phyloP scores from a whole-genome alignment of 2,888 invertebrate species.

The Lacanobia oleracea region DNA sequence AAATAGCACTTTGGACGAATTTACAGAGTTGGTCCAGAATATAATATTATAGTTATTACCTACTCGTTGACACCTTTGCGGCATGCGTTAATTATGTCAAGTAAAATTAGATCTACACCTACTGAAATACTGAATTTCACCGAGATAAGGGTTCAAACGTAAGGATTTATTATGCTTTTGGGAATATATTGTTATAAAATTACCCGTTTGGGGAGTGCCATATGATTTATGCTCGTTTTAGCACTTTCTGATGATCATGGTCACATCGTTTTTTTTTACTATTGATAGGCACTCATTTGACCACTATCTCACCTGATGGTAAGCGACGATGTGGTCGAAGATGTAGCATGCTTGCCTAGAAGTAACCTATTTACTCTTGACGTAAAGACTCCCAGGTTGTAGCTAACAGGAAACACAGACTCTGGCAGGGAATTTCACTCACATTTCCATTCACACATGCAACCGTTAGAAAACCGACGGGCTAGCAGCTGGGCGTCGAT shows the following conservation, averaged over 20 bases:
- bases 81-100: slow-evolving; percentile 50
- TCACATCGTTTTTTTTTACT: neutral
- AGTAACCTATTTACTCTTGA: too few species aligned
- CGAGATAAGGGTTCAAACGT: neutral
- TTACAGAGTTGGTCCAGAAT: slow-evolving; percentile 26
- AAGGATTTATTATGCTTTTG: slow-evolving; percentile 37
- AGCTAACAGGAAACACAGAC: too few species aligned
- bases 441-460: too few species aligned
- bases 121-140: slow-evolving; percentile 41
- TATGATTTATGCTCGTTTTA: slow-evolving; percentile 9
- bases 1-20: slow-evolving; percentile 15
- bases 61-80: slow-evolving; percentile 44
- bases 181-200: slow-evolving; percentile 28
- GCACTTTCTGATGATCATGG: neutral
- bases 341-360: too few species aligned
- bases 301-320: too few species aligned
- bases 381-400: too few species aligned
- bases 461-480: too few species aligned
- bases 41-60: slow-evolving; percentile 35
- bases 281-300: too few species aligned
- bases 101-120: slow-evolving; percentile 53
- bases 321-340: too few species aligned
- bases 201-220: neutral
- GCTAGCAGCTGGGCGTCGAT: too few species aligned
- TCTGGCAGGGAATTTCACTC: too few species aligned